Evolutionary conservation across 2,797 vertebrate species (phyloP).

Genomic region (Acanthopagrus latus): DNA sequence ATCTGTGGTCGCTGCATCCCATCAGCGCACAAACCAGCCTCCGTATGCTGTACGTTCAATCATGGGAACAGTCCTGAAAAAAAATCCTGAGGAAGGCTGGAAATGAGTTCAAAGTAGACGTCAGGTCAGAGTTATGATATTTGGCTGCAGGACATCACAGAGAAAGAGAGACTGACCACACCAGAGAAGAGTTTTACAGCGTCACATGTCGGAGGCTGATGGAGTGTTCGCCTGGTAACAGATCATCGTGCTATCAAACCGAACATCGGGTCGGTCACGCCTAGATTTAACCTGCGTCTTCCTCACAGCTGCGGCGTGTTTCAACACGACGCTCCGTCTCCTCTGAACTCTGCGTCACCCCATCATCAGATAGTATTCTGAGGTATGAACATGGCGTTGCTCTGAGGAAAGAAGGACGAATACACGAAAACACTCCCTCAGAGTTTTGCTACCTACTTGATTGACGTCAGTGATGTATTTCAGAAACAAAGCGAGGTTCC

Average conservation of each 20-base stretch:
- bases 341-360: conserved; percentile 73
- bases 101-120: not conserved
- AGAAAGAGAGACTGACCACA: not conserved
- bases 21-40: not conserved
- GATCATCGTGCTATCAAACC: not conserved
- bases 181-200: not conserved
- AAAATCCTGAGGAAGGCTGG: not conserved
- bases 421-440: not conserved
- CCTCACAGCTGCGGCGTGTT: conserved; percentile 22
- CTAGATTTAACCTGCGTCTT: conserved; percentile 1
- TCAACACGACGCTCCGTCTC: conserved; percentile 16
- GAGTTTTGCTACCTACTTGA: not conserved
- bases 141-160: not conserved
- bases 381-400: conserved; percentile 32
- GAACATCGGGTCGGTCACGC: conserved; percentile 7
- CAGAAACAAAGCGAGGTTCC: not conserved
- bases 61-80: not conserved
- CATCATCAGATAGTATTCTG: conserved; percentile 55
- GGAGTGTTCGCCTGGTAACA: not conserved
- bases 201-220: not conserved
- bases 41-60: not conserved
- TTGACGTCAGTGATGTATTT: not conserved
- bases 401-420: conserved; percentile 2
- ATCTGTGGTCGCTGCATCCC: too few species aligned
- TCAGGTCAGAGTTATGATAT: not conserved